phyloP scores from a whole-genome alignment of 2,113 vertebrate species.

The Myotis lucifugus region DNA sequence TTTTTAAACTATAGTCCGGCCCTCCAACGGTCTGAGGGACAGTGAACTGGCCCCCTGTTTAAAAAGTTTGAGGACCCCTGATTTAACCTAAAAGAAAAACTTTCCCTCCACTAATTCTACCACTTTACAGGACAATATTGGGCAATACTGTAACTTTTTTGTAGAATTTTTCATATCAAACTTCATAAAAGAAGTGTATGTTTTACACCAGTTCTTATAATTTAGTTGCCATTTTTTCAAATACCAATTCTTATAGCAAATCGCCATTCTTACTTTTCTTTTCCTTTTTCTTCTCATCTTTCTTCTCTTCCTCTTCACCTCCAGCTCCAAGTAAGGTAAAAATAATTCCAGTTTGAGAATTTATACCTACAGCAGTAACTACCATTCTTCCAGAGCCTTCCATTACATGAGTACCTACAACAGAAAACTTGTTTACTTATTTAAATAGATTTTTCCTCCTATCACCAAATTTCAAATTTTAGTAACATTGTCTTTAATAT shows the following conservation, averaged over 20 bases:
- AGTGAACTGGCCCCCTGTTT: no score
- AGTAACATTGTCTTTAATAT: not conserved
- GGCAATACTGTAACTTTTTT: not conserved
- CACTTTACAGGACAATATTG: not conserved
- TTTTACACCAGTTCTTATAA: not conserved
- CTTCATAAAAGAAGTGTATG: not conserved
- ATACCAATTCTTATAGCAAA: not conserved
- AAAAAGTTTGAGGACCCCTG: no score
- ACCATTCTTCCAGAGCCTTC: slow-evolving; percentile 99
- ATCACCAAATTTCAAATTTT: not conserved
- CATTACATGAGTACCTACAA: slow-evolving; percentile 98
- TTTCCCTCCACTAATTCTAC: not conserved
- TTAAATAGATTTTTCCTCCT: not conserved
- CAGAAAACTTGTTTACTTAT: slow-evolving; percentile 26
- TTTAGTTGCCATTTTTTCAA: not conserved
- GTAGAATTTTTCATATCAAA: not conserved
- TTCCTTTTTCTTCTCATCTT: slow-evolving; percentile 95
- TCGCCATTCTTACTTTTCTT: slow-evolving; percentile 90
- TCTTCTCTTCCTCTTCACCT: slow-evolving; percentile 95
- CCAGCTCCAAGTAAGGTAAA: slow-evolving; percentile 95
- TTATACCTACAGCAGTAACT: slow-evolving; percentile 97
- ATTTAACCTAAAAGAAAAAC: not conserved
- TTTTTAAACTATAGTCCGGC: no score
- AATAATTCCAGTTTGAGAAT: slow-evolving; percentile 99
- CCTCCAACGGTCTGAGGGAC: no score